Percentiles rank a stretch among this genome's conserved stretches.
These are phyloP conservation scores for Axea sp. DNA, from an alignment of 2,888 invertebrate genomes.

Conservation along the genomic window DNA sequence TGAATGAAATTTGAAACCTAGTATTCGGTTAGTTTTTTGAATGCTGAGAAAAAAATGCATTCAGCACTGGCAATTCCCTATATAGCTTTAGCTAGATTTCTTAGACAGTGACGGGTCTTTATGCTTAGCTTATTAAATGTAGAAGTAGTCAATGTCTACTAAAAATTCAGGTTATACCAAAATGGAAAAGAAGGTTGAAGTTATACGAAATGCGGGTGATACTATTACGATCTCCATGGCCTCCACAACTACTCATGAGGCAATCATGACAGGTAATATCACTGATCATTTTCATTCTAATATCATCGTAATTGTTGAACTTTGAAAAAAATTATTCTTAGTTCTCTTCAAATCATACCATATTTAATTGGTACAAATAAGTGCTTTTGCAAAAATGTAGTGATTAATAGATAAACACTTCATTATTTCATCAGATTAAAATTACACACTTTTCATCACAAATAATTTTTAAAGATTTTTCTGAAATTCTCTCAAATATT, in stretches of 20 bases:
- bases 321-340: neutral
- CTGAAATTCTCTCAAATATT: too few relatives aligned
- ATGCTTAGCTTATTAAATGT: slow-evolving; percentile 66
- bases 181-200: slow-evolving; percentile 75
- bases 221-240: slow-evolving; percentile 81
- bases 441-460: slow-evolving; percentile 11
- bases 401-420: slow-evolving; percentile 11
- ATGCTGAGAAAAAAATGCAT: slow-evolving; percentile 24
- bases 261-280: slow-evolving; percentile 83
- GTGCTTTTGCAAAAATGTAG: slow-evolving; percentile 31
- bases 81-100: slow-evolving; percentile 19
- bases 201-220: slow-evolving; percentile 76
- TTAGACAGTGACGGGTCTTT: slow-evolving; percentile 43
- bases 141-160: slow-evolving; percentile 70
- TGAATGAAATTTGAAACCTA: slow-evolving; percentile 24
- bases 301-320: slow-evolving; percentile 21
- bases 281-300: slow-evolving; percentile 32
- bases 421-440: slow-evolving; percentile 3
- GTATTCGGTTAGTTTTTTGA: slow-evolving; percentile 30
- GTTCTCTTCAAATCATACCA: slow-evolving; percentile 17
- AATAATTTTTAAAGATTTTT: too few relatives aligned
- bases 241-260: slow-evolving; percentile 83
- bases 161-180: slow-evolving; percentile 76
- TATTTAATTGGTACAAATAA: slow-evolving; percentile 4
- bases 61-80: slow-evolving; percentile 19